Base-by-base conservation (phyloP, 2,888 invertebrate genomes). In the Epinotia brunnichana region DNA sequence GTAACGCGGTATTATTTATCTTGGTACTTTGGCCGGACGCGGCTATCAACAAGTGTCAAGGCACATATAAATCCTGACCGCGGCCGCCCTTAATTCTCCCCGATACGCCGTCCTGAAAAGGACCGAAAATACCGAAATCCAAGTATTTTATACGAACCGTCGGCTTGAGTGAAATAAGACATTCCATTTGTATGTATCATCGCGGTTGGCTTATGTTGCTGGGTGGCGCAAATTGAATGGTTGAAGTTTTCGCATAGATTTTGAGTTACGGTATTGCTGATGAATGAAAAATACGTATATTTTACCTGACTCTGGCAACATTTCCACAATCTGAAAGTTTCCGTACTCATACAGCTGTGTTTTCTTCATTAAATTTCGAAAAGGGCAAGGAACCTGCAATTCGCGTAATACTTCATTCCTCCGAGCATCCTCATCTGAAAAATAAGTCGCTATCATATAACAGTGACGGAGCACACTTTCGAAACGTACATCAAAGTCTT, bases 11-110 rank as follows among this genome's bases (percentile, higher is more conserved):
- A 84, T 85, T 85, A 87, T 83, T 87, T 80, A 66, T 73, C 69
- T 75, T 74, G 76, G 76, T 77, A 77, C 81, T 83, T 81, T 84
- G 86, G 84, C 83, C 82, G 84, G 83, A 80, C 74, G 74, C 74
- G 77, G 85, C 87, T 89, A 91, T 92, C 92, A 92, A 91, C 91
- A 92, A 91, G 91, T 92, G 90, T 87, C 89, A 80, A 85, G 86
- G 82, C 83, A 84, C 82, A 84, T 82, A 87, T 89, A 87, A 86
- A 87, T 86, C 82, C 78, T 64, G 75, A 77, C 81, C 81, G 75
- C 79, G 77, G 79, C 76, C 78, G 77, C 76, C 80, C 68, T 72
- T 75, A 77, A 77, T 76, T 77, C 74, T 66, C 59, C 35, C 75
- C 74, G 73, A 74, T 74, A 73, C 71, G 74, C 57, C 74, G 59